Evolutionary conservation across 2,113 vertebrate species (phyloP), one percentile per base, ranked within the genome.

Genomic region (Poicephalus meyeri): DNA sequence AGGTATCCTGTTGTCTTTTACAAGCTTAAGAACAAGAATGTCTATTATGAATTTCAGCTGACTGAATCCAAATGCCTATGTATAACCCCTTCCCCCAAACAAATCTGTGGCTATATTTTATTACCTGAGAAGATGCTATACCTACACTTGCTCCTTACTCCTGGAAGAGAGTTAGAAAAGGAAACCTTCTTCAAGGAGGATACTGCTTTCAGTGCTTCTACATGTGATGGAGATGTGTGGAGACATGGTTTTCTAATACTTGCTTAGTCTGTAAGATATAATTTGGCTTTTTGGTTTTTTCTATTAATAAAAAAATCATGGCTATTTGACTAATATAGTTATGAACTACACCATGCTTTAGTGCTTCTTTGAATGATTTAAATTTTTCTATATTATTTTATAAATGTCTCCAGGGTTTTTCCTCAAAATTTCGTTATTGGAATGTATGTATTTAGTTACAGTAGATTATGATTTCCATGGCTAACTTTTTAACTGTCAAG

Each of bases 391-490:
- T 37, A 39, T 66, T 58, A 50, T 29, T 95, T 79, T 35, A 82
- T 46, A 80, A 77, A 74, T 68, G 39, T 41, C 88, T 91, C 94
- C 60, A 80, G 64, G 71, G 66, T 20, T 78, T 68, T 69, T 44
- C 69, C 35, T 39, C 24, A 12, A 60, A 78, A 86, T 80, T 96
- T 84, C 76, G 87, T 88, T 93, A 94, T 66, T 78, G 35, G 35
- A 80, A 80, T 88, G 74, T 68, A 83, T 31, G 8, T 71, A 88
- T 91, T 95, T 89, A 39, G 81, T 94, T 91, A 81, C 88, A 95
- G 56, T 49, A 93, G 50, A 81, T 76, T 55, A 74, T 41, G 5
- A 90, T 91, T 93, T 94, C 64, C 26, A 66, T 60, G n/a, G 37
- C 46, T 86, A 73, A 78, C 8, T 83, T 96, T 82, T 80, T 39